Percentiles rank a stretch among this genome's conserved stretches.
phyloP scores from a whole-genome alignment of 2,888 invertebrate species.

The Pyrgus malvae region DNA sequence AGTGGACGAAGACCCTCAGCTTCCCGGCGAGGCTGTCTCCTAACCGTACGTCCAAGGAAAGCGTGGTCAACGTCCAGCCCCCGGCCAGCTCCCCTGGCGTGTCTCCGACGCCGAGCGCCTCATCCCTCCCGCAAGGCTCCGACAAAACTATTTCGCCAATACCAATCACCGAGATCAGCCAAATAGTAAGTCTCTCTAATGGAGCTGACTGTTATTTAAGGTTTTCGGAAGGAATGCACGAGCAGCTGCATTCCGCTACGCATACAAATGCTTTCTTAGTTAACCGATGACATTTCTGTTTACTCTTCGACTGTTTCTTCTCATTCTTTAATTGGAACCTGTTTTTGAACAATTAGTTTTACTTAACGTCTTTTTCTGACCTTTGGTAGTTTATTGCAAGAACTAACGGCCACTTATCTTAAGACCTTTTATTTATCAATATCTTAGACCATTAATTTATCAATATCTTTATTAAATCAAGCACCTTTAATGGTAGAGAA shows the following conservation, averaged over 20 bases:
- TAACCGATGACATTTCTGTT: background rate
- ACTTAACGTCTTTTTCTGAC: background rate
- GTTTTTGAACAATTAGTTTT: background rate
- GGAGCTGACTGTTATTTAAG: constrained; percentile 9
- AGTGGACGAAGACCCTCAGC: constrained; percentile 96
- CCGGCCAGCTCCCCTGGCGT: constrained; percentile 78
- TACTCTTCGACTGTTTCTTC: constrained; percentile 8
- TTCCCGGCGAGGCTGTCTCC: constrained; percentile 93
- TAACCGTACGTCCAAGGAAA: constrained; percentile 89
- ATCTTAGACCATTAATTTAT: too few species aligned
- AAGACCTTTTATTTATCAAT: too few species aligned
- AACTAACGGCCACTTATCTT: background rate
- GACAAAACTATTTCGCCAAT: constrained; percentile 80
- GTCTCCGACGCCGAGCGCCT: constrained; percentile 84
- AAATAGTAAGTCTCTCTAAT: constrained; percentile 81
- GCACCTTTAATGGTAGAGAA: too few species aligned
- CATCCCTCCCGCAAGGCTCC: constrained; percentile 81
- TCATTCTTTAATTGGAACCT: constrained; percentile 1
- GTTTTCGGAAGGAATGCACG: background rate
- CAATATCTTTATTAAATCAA: too few species aligned
- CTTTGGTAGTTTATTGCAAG: constrained; percentile 3
- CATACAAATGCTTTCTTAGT: constrained; percentile 14
- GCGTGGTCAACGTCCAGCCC: constrained; percentile 82
- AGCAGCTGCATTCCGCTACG: constrained; percentile 2
- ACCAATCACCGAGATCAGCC: constrained; percentile 85